phyloP scores from a whole-genome alignment of 2,113 vertebrate genomes.

The Lamprotornis superbus region DNA sequence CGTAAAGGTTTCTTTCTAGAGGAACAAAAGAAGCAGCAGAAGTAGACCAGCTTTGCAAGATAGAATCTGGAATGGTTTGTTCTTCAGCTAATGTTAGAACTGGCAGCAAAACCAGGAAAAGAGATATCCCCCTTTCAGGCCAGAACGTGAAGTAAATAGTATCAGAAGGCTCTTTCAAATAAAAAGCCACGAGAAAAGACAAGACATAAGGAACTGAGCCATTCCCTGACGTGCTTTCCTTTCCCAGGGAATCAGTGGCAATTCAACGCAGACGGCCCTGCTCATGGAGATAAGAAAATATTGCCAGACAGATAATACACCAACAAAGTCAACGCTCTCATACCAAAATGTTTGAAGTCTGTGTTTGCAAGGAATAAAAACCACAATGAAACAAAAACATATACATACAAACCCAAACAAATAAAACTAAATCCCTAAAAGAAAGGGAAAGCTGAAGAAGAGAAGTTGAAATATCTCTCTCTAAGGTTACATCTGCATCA shows the following conservation, averaged over 20 bases:
- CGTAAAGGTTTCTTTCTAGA: not conserved
- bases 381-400: not conserved
- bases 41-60: not conserved
- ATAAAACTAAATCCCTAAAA: not conserved
- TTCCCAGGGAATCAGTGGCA: not conserved
- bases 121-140: not conserved
- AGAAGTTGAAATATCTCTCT: not conserved
- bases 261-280: not conserved
- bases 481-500: not conserved
- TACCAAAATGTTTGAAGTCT: not conserved
- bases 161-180: not conserved
- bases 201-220: not conserved
- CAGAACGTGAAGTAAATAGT: not conserved
- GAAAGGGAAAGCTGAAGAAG: not conserved
- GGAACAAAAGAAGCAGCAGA: not conserved
- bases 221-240: not conserved
- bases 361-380: not conserved
- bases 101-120: not conserved
- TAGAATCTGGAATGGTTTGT: not conserved
- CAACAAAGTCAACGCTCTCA: not conserved
- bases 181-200: not conserved
- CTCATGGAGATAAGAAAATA: not conserved
- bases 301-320: not conserved
- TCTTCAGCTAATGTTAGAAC: not conserved
- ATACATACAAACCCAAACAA: not conserved